These are phyloP conservation scores for Geotrupes spiniger DNA, from an alignment of 2,888 invertebrate species.

Conservation along the genomic window DNA sequence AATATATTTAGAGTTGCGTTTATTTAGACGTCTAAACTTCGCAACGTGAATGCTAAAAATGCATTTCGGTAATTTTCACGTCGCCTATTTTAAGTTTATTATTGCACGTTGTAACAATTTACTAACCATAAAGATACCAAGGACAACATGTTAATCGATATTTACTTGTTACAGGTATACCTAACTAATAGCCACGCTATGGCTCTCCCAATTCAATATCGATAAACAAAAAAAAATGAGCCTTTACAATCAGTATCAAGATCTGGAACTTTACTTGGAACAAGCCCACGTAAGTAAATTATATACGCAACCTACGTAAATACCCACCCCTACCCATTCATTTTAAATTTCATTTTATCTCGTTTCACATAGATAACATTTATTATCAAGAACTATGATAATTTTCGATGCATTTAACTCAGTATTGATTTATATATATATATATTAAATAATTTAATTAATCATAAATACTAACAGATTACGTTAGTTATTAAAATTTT, in stretches of 20 bases:
- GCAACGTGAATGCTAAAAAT: too few relatives aligned
- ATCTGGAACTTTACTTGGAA: constrained; percentile 52
- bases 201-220: constrained; percentile 30
- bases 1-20: background rate
- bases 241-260: constrained; percentile 49
- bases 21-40: background rate
- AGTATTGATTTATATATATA: too few relatives aligned
- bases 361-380: too few relatives aligned
- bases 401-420: too few relatives aligned
- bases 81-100: background rate
- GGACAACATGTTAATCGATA: constrained; percentile 24
- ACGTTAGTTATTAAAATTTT: too few relatives aligned
- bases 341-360: constrained; percentile 15
- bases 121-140: constrained; percentile 14
- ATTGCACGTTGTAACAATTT: constrained; percentile 11
- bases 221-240: constrained; percentile 34
- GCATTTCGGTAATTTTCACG: too few relatives aligned
- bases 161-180: constrained; percentile 21
- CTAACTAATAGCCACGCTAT: constrained; percentile 29
- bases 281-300: constrained; percentile 49
- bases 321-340: background rate
- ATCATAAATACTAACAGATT: too few relatives aligned
- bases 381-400: too few relatives aligned
- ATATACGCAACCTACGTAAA: constrained; percentile 5
- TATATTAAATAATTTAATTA: too few relatives aligned